Conservation (phyloP, 2,888 invertebrate species). For the Synanthedon vespiformis region DNA sequence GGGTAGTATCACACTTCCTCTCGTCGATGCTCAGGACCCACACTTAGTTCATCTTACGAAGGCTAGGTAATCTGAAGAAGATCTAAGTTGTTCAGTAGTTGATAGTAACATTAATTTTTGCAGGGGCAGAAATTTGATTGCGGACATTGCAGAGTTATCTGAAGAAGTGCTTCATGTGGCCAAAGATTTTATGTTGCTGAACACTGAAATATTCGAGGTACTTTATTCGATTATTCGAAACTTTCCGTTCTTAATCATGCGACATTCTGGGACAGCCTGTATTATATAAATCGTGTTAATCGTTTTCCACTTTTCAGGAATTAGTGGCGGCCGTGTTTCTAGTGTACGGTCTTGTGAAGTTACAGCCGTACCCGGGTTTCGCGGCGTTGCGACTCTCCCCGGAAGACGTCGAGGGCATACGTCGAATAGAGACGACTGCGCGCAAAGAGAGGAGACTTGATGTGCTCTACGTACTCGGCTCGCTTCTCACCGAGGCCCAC, state of each 20-base stretch:
- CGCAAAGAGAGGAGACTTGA: conserved; percentile 30
- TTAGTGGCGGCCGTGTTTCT: conserved; percentile 45
- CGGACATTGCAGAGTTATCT: conserved; percentile 48
- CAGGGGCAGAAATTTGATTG: conserved; percentile 32
- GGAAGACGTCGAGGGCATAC: conserved; percentile 30
- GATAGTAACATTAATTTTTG: conserved; percentile 5
- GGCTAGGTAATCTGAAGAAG: too few species aligned
- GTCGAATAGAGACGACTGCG: conserved; percentile 29
- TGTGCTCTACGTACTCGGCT: conserved; percentile 40
- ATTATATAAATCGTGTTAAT: not conserved
- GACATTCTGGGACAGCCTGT: not conserved
- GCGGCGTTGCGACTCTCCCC: conserved; percentile 33
- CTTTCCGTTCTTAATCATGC: too few species aligned
- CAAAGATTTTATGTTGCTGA: conserved; percentile 40
- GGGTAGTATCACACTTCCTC: too few species aligned
- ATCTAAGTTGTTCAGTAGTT: not conserved
- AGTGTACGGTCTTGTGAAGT: conserved; percentile 36
- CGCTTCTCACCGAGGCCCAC: conserved; percentile 32
- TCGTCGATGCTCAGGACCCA: too few species aligned
- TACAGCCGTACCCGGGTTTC: conserved; percentile 41
- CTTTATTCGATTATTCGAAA: too few species aligned
- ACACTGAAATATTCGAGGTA: conserved; percentile 45
- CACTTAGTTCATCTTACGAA: too few species aligned
- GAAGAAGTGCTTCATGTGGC: conserved; percentile 46
- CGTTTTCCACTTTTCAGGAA: conserved; percentile 23